phyloP scores from a whole-genome alignment of 2,797 vertebrate species.

The Galaxias olidus region DNA sequence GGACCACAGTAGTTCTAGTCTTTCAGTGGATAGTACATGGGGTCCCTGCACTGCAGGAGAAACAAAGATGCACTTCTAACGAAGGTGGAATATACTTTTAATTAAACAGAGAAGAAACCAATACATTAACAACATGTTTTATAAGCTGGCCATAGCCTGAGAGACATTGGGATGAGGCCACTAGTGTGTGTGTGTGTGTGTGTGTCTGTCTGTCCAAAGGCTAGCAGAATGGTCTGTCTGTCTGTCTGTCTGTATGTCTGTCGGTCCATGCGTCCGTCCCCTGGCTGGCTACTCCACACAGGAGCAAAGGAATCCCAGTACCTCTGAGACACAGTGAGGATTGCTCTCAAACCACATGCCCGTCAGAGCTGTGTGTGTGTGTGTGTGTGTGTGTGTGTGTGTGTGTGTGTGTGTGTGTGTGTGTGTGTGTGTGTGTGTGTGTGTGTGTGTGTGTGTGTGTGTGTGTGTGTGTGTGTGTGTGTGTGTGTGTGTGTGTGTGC shows the following conservation, averaged over 20 bases:
- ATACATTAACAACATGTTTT: too few species aligned
- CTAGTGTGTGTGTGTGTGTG: constrained; percentile 38
- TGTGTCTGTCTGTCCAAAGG: constrained; percentile 51
- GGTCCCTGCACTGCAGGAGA: background rate
- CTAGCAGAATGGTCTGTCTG: too few species aligned
- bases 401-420: constrained; percentile 27
- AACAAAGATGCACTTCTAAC: constrained; percentile 48
- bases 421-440: constrained; percentile 34
- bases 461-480: constrained; percentile 1
- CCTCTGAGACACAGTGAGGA: constrained; percentile 12
- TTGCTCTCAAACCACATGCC: constrained; percentile 19
- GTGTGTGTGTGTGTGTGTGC: constrained; percentile 10
- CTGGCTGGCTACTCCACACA: background rate
- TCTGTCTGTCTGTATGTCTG: constrained; percentile 56
- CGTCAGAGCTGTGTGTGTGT: constrained; percentile 27
- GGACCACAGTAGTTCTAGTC: background rate
- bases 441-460: background rate
- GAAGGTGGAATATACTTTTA: constrained; percentile 70
- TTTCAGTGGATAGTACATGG: too few species aligned
- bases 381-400: too few species aligned
- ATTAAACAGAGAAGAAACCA: constrained; percentile 22
- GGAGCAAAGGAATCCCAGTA: background rate
- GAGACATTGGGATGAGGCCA: too few species aligned
- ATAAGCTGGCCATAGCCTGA: too few species aligned
- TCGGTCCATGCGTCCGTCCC: too few species aligned